Base-by-base conservation (phyloP, 2,888 invertebrate species). In the Gisinianus flammeolus region DNA sequence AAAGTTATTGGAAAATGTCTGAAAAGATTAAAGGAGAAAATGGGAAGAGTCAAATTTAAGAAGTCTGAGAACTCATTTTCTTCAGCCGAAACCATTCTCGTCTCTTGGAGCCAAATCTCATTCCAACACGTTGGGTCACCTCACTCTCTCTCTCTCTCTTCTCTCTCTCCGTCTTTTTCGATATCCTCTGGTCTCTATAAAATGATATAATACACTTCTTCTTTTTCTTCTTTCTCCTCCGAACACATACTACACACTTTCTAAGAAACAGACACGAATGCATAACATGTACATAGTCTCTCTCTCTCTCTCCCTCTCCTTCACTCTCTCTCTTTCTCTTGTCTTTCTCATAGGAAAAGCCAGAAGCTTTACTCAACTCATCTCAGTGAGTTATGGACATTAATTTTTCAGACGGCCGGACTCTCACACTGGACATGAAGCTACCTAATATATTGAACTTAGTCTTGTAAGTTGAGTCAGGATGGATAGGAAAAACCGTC, bases 1-100 rank as follows among this genome's bases (percentile, higher is more conserved):
- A 82, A 82, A 83, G 83, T 84, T 84, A 84, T 84, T 84, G 84
- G 84, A 84, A 84, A 84, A 83, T 84, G 84, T 84, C 84, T 80
- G 78, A 79, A 83, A 84, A 83, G 84, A 84, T 83, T 83, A 84
- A 84, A 84, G 83, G 81, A 80, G 83, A 82, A 83, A 82, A 83
- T 82, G 83, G 84, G 81, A 84, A 84, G 22, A 58, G 84, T 83
- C 84, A 84, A 84, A 84, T 84, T 84, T 82, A 79, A 82, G 81
- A 84, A 84, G 83, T 84, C 83, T 82, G 78, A 82, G 81, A 82
- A 84, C 84, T 84, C 84, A 84, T 84, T 83, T 83, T 82, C 82
- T 82, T 75, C 68, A 77, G 52, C 35, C 76, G n/a, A 24, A 66
- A 35, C 71, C 66, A 69, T 71, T 80, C 72, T 35, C 58, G 77